A percentile compares a stretch with the other conserved stretches of the same genome.
Conservation (phyloP, 2,113 vertebrate genomes). For the Pedetes capensis region DNA sequence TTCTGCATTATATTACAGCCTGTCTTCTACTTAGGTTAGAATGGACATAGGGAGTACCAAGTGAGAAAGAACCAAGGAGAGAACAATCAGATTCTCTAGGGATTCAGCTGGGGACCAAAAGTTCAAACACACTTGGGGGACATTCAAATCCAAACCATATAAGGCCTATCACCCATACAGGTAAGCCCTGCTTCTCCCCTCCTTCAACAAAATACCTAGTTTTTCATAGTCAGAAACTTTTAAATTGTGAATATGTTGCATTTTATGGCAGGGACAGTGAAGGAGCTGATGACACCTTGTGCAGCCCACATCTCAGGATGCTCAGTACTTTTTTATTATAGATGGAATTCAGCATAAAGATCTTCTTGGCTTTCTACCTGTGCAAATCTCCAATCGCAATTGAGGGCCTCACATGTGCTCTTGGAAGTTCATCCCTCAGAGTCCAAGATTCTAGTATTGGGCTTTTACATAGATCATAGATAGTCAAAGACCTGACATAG, state of each 20-base stretch:
- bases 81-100: too few species aligned
- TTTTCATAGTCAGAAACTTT: neutral
- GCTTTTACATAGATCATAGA: neutral
- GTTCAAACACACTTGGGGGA: too few species aligned
- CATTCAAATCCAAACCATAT: neutral
- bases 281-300: neutral
- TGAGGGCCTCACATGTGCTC: fast-evolving
- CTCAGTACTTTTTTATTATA: neutral
- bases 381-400: neutral
- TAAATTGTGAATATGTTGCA: neutral
- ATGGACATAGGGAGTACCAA: too few species aligned
- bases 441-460: neutral
- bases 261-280: neutral
- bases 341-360: neutral
- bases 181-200: neutral
- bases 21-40: neutral
- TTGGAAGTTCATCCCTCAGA: neutral
- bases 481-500: neutral
- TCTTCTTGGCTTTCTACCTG: neutral
- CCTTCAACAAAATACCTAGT: neutral
- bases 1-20: neutral
- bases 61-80: neutral
- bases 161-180: too few species aligned
- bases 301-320: neutral
- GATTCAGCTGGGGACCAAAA: too few species aligned